phyloP scores from a whole-genome alignment of 2,888 invertebrate genomes.

The Capitulum mitella region DNA sequence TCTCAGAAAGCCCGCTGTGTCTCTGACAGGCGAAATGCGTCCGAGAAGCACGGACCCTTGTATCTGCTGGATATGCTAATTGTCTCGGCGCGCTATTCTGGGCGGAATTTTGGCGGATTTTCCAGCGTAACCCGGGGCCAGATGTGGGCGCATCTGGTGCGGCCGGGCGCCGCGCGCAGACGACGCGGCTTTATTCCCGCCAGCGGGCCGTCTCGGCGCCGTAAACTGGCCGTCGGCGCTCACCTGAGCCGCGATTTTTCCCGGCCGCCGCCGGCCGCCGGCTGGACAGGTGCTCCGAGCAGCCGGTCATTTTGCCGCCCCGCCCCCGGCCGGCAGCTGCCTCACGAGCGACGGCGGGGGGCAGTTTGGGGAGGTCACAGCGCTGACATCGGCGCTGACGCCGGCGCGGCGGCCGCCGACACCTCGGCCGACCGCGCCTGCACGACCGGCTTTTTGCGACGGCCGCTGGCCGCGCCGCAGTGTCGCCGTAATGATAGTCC shows the following conservation, averaged over 20 bases:
- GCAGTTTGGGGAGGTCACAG: too few relatives aligned
- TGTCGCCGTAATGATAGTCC: conserved; percentile 6
- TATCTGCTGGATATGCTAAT: too few relatives aligned
- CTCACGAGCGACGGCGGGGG: too few relatives aligned
- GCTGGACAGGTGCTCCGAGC: not conserved
- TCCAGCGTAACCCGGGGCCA: not conserved
- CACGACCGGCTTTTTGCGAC: not conserved
- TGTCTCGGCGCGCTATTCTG: not conserved
- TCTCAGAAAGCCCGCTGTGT: too few relatives aligned
- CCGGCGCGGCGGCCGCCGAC: not conserved
- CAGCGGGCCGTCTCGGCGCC: not conserved
- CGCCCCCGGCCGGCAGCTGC: too few relatives aligned
- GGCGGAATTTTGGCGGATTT: conserved; percentile 5
- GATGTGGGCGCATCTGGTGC: not conserved
- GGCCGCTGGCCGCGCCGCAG: not conserved
- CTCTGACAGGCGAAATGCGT: too few relatives aligned
- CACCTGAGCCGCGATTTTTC: not conserved
- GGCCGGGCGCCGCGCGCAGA: not conserved
- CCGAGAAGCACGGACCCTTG: too few relatives aligned
- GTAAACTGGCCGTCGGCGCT: not conserved
- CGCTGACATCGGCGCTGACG: too few relatives aligned
- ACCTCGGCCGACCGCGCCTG: not conserved
- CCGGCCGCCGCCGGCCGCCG: not conserved
- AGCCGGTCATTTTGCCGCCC: too few relatives aligned
- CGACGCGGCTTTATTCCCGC: not conserved